Base-by-base conservation (phyloP, 2,888 invertebrate species). In the Apoderus coryli region DNA sequence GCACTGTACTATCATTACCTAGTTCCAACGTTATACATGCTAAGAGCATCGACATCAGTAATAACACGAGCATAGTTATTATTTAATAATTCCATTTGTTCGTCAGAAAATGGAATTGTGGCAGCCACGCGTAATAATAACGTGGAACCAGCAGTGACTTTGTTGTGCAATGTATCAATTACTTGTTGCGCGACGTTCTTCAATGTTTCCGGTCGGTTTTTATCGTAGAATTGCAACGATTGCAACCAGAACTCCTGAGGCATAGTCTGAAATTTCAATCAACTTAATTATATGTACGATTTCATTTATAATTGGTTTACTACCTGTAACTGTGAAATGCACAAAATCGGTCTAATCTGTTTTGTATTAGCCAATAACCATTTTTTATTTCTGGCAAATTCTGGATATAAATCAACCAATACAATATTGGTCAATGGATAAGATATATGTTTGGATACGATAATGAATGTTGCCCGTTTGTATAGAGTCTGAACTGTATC, bases 161-260 rank as follows among this genome's bases (percentile, higher is more conserved):
- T n/a, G 4, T 22, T 30, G n/a, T 15, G 19, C 11, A 39, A 30
- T 14, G 29, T 9, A 10, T 31, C 15, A 4, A 34, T 9, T 6
- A 39, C 29, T 27, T 25, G 19, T 4, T 19, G 13, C 22, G 12
- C 26, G 13, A 32, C 30, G 25, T 32, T 26, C 7, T 31, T 27
- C 3, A 36, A 30, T 14, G 36, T 24, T 11, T 30, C 24, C 4
- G 36, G 31, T 12, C 36, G 14, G 9, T 27, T 27, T 22, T 12
- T 14, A 19, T 39, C 27, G 36, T 32, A 34, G 6, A 14, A 14
- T 6, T 34, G 31, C 6, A 39, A 22, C 3, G 32, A 25, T 36
- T 39, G 33, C 11, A 39, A 31, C 39, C 39, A 39, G 14, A 25
- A 39, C 16, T 36, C 36, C 24, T 39, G 39, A n/a, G 39, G 39